A percentile compares a stretch with the other conserved stretches of the same genome.
phyloP scores from a whole-genome alignment of 53 echinoderm and acorn worm genomes.

The Hippasteria phrygiana region DNA sequence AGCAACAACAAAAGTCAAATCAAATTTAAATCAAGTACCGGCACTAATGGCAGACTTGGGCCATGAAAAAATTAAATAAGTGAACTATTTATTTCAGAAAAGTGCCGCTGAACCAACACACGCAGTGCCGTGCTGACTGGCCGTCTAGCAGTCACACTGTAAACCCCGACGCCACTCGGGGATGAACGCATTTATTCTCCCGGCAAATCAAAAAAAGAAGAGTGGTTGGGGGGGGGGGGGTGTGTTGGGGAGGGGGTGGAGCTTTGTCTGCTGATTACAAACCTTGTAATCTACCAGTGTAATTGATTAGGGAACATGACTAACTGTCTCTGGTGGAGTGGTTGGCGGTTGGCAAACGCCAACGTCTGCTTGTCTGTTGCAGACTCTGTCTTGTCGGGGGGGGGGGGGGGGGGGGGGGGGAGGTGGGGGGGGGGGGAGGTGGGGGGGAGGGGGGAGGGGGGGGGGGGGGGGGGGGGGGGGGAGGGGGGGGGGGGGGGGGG shows the following conservation, averaged over 20 bases:
- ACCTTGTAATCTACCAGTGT: too few relatives aligned
- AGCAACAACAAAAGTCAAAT: slow-evolving; percentile 23
- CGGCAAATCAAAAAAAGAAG: background rate
- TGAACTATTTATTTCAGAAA: slow-evolving; percentile 46
- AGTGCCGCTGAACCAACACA: slow-evolving; percentile 56
- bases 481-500: background rate
- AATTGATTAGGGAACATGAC: too few relatives aligned
- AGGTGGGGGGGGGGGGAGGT: too few relatives aligned
- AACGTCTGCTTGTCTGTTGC: too few relatives aligned
- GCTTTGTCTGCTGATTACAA: too few relatives aligned
- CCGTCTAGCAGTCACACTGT: slow-evolving; percentile 25
- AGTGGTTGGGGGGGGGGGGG: background rate
- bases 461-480: too few relatives aligned
- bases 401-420: too few relatives aligned
- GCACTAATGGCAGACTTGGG: slow-evolving; percentile 35
- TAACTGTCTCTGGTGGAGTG: too few relatives aligned
- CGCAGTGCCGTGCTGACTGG: slow-evolving; percentile 19
- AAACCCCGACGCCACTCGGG: slow-evolving; percentile 48
- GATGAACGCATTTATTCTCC: slow-evolving; percentile 23
- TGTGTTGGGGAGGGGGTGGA: background rate
- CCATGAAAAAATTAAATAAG: slow-evolving; percentile 34
- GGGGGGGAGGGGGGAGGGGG: too few relatives aligned
- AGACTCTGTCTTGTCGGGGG: too few relatives aligned
- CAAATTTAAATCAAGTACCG: slow-evolving; percentile 18
- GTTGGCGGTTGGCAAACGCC: too few relatives aligned